phyloP scores from a whole-genome alignment of 2,113 vertebrate species.

The Osmerus eperlanus region DNA sequence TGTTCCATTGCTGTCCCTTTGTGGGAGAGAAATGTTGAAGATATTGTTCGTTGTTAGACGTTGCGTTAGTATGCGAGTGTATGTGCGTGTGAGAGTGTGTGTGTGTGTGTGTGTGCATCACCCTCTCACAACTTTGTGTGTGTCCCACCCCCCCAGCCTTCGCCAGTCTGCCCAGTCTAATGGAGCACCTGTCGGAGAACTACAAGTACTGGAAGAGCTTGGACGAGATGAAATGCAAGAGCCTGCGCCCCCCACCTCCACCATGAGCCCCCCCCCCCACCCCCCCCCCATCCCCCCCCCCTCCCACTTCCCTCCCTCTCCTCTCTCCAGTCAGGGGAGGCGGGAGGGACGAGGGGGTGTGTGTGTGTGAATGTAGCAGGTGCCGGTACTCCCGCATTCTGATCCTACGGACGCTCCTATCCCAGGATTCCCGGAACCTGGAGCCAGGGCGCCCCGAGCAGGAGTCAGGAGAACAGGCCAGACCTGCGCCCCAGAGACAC shows the following conservation, averaged over 20 bases:
- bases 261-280: constrained; percentile 65
- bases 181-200: constrained; percentile 90
- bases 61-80: constrained; percentile 15
- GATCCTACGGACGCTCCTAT: constrained; percentile 48
- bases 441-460: not conserved
- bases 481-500: constrained; percentile 7
- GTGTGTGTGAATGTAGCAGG: constrained; percentile 34
- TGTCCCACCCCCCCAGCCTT: constrained; percentile 75
- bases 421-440: not conserved
- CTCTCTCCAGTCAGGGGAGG: constrained; percentile 4
- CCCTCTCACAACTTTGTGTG: not conserved
- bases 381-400: constrained; percentile 63
- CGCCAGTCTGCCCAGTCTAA: constrained; percentile 87
- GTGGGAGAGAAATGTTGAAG: constrained; percentile 32
- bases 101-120: not conserved
- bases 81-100: constrained; percentile 3
- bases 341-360: constrained; percentile 37
- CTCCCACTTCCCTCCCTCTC: not conserved
- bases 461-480: constrained; percentile 1
- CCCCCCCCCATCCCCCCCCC: constrained; percentile 2
- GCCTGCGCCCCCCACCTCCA: constrained; percentile 79
- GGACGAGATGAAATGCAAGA: constrained; percentile 91
- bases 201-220: constrained; percentile 96
- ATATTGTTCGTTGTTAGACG: not conserved
- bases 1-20: not conserved